A percentile compares a stretch with the other conserved stretches of the same genome.
phyloP scores from a whole-genome alignment of 23 tunicate genomes.

The Diplosoma virens region DNA sequence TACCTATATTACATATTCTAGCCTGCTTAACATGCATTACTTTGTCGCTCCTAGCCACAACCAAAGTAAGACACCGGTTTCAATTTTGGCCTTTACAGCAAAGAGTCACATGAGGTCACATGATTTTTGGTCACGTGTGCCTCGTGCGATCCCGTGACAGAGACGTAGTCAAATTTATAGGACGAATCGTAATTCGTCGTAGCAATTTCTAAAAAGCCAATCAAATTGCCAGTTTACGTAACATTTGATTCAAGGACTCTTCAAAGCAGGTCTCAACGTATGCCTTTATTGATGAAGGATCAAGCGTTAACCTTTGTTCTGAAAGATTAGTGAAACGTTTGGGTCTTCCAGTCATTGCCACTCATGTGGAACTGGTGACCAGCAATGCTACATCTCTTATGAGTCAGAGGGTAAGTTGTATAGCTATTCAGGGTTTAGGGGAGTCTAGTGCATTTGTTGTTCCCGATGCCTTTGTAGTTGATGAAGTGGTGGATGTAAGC shows the following conservation, averaged over 20 bases:
- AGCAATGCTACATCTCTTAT: neutral
- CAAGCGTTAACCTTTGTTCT: slow-evolving; percentile 1
- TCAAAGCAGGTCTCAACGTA: neutral
- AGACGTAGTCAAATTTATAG: too few species aligned
- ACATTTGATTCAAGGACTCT: neutral
- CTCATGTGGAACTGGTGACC: neutral
- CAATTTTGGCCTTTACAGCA: too few species aligned
- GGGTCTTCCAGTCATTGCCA: neutral
- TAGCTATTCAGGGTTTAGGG: neutral
- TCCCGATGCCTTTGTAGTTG: neutral
- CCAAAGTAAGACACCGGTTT: too few species aligned
- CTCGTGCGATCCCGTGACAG: too few species aligned
- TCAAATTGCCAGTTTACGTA: too few species aligned
- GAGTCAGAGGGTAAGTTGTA: neutral
- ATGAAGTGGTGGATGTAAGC: slow-evolving; percentile 4
- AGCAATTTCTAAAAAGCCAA: too few species aligned
- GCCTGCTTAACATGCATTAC: too few species aligned
- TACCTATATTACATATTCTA: too few species aligned
- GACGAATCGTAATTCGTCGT: too few species aligned
- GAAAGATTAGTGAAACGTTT: neutral
- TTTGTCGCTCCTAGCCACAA: too few species aligned
- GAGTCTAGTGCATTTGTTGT: neutral
- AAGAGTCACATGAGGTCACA: too few species aligned
- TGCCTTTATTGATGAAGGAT: slow-evolving; percentile 25
- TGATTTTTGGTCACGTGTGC: too few species aligned